Base-by-base conservation (phyloP, 2,113 vertebrate genomes). In the Lasiurus cinereus region DNA sequence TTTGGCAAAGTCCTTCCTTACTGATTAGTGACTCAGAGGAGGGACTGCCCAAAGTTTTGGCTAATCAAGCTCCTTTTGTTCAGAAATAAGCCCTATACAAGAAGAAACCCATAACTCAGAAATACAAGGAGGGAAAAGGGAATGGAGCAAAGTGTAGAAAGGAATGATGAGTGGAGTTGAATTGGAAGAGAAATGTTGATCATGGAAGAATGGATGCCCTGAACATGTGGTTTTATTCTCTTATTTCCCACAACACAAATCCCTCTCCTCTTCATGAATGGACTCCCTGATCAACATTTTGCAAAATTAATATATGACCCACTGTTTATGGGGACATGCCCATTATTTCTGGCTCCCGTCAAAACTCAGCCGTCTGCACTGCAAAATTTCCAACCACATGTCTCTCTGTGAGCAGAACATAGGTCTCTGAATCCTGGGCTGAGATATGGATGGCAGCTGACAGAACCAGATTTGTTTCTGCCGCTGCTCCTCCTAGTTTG, bases 401-500 rank as follows among this genome's bases (percentile, higher is more conserved):
- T 24, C 85, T 88, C 39, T 85, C 46, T 88, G 54, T 19, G 48
- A 33, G 69, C 72, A 78, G 56, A 67, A 70, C 43, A 8, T 0
- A 36, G 54, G 46, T 36, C 52, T 66, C 19, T 29, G 19, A 66
- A 52, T 39, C 43, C 82, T 24, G 50, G 69, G 43, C 79, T 91
- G 74, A 84, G 11, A 12, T 3, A 54, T 0, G 36, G 7, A 93
- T 72, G 76, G 83, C 66, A 77, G 54, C 69, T 82, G 78, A 92
- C 29, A 54, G 86, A 77, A 56, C 11, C 93, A 94, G 46, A 94
- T 91, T 95, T 91, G 36, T 1, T 96, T 96, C 85, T 88, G 86
- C 96, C 95, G 74, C 67, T 80, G 94, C 90, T 70, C 19, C 74
- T 88, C 56, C 91, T 43, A 33, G 54, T 69, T 97, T 92, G 92